phyloP scores from a whole-genome alignment of 2,888 invertebrate species.

The Conchocele bisecta region DNA sequence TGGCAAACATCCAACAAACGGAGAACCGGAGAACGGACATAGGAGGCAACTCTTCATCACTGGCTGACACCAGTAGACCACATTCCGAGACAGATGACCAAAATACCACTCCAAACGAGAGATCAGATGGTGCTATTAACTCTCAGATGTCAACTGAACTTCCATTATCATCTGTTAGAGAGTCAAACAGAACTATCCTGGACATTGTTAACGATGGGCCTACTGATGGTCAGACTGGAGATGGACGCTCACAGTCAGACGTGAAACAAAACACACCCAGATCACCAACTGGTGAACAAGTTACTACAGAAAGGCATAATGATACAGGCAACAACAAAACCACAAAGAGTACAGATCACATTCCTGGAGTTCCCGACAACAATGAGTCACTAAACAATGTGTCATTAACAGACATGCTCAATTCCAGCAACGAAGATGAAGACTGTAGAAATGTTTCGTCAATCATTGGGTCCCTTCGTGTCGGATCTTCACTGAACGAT shows the following conservation, averaged over 20 bases:
- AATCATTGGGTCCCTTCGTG: slow-evolving; percentile 4
- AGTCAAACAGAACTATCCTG: background rate
- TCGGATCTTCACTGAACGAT: slow-evolving; percentile 3
- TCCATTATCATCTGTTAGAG: background rate
- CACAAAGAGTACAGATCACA: background rate
- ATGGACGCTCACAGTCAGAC: background rate
- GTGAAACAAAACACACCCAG: background rate
- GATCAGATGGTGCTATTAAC: background rate
- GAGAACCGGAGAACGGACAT: background rate
- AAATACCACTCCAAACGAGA: slow-evolving; percentile 4
- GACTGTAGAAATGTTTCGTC: slow-evolving; percentile 14
- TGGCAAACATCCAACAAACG: slow-evolving; percentile 24
- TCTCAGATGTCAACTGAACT: background rate
- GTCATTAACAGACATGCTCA: slow-evolving; percentile 61
- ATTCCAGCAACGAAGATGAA: slow-evolving; percentile 49
- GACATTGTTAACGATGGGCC: background rate
- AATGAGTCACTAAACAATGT: slow-evolving; percentile 17
- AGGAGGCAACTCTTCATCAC: background rate
- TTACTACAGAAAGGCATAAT: background rate
- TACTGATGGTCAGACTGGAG: background rate
- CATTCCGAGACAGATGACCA: background rate
- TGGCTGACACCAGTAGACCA: background rate
- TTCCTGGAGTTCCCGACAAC: background rate
- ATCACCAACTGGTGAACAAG: too few relatives aligned
- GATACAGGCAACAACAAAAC: background rate